Conservation (phyloP, 2,888 invertebrate genomes). For the Chloromyia formosa region DNA sequence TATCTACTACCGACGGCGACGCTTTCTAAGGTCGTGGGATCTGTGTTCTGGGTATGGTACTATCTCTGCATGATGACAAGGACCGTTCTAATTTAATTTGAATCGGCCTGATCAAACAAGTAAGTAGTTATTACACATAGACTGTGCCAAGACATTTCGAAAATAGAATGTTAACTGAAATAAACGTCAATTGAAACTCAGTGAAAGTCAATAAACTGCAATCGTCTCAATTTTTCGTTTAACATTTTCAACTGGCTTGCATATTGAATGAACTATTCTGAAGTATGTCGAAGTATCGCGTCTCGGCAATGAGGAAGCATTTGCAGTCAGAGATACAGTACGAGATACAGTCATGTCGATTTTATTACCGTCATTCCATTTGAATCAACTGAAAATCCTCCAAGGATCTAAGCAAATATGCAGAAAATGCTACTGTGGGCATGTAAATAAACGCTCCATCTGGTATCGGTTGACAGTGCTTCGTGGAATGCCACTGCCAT, state of each 20-base stretch:
- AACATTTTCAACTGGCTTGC: conserved; percentile 7
- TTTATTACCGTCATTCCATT: conserved; percentile 16
- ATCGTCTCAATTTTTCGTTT: not conserved
- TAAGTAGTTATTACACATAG: no score
- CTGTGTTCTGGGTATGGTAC: no score
- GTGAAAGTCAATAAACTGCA: not conserved
- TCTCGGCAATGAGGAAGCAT: not conserved
- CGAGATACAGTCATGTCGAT: not conserved
- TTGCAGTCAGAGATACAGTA: not conserved
- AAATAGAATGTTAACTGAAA: not conserved
- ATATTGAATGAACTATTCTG: not conserved
- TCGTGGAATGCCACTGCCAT: not conserved
- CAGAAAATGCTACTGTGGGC: not conserved
- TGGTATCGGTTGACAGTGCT: not conserved
- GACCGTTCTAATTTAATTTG: no score
- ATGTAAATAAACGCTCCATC: not conserved
- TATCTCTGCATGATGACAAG: no score
- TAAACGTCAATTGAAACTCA: not conserved
- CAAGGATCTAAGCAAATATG: conserved; percentile 29
- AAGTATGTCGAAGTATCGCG: not conserved
- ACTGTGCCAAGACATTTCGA: no score
- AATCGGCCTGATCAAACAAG: no score
- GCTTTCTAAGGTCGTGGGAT: no score
- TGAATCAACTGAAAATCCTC: not conserved
- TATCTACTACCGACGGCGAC: no score